A percentile compares a stretch with the other conserved stretches of the same genome.
These are phyloP conservation scores for Cerceris ruficornis DNA, from an alignment of 2,888 invertebrate genomes.

Conservation along the genomic window DNA sequence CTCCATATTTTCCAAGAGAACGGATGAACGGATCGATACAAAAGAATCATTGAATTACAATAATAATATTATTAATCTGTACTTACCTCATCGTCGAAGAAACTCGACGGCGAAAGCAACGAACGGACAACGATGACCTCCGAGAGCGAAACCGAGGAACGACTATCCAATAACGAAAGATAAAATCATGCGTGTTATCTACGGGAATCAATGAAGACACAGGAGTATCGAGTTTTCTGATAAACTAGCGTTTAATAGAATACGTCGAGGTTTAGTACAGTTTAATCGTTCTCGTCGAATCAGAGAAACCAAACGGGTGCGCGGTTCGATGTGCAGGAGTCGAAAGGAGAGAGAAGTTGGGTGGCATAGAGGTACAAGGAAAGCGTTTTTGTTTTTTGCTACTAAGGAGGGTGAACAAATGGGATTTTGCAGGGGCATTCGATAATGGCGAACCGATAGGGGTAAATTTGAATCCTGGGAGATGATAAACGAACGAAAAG, in stretches of 20 bases:
- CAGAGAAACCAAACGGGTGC: constrained; percentile 71
- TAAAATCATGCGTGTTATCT: neutral
- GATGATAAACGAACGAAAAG: neutral
- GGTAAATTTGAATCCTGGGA: neutral
- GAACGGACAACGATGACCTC: neutral
- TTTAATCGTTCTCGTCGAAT: constrained; percentile 66
- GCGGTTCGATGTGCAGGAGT: constrained; percentile 62
- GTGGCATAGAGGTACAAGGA: constrained; percentile 13
- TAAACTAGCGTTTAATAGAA: constrained; percentile 79
- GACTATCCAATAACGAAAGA: neutral
- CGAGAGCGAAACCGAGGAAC: neutral
- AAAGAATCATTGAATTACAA: too few relatives aligned
- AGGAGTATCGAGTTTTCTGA: constrained; percentile 65
- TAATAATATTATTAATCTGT: too few relatives aligned
- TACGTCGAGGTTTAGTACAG: constrained; percentile 77
- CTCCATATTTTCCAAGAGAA: too few relatives aligned
- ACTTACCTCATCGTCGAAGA: too few relatives aligned
- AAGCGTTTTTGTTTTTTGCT: neutral
- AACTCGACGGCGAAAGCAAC: neutral
- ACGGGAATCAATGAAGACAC: constrained; percentile 34
- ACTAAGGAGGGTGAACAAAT: neutral
- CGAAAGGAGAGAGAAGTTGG: constrained; percentile 4
- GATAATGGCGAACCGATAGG: too few relatives aligned
- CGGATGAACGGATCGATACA: too few relatives aligned
- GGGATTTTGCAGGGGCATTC: neutral